These are phyloP conservation scores for Penaeus japonicus DNA, from an alignment of 1,140 invertebrate species.

Conservation along the genomic window DNA sequence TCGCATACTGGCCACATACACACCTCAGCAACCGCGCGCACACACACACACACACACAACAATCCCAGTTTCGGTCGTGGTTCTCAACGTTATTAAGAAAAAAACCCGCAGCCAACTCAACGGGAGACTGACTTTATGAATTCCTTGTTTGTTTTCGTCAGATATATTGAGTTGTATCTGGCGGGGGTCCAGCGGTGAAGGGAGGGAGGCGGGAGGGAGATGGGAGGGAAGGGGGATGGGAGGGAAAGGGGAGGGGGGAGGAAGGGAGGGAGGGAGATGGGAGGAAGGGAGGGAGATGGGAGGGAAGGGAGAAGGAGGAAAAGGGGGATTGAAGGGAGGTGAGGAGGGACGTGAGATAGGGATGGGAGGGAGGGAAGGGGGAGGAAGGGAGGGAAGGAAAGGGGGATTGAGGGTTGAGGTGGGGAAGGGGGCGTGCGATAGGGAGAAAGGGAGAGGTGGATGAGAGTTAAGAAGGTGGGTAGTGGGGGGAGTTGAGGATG, in stretches of 20 bases:
- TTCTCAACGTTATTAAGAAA: background rate
- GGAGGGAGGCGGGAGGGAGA: background rate
- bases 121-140: slow-evolving; percentile 22
- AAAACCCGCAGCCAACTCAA: background rate
- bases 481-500: background rate
- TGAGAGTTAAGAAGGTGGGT: background rate
- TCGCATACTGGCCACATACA: background rate
- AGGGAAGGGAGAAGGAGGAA: background rate
- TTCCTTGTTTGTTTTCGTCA: slow-evolving; percentile 24
- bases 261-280: background rate
- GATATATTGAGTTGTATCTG: background rate
- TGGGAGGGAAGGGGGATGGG: background rate
- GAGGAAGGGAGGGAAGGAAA: too few relatives aligned
- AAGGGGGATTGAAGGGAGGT: background rate
- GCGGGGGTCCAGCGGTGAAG: background rate
- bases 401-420: too few relatives aligned
- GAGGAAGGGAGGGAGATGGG: background rate
- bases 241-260: background rate
- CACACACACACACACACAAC: background rate
- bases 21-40: background rate
- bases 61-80: background rate
- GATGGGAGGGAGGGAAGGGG: background rate
- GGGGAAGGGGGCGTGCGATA: too few relatives aligned
- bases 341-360: background rate
- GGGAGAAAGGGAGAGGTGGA: too few relatives aligned